Evolutionary conservation across 2,113 vertebrate genomes (phyloP), one percentile per base, ranked within the genome.

Genomic region (Sterrhoptilus dennistouni): DNA sequence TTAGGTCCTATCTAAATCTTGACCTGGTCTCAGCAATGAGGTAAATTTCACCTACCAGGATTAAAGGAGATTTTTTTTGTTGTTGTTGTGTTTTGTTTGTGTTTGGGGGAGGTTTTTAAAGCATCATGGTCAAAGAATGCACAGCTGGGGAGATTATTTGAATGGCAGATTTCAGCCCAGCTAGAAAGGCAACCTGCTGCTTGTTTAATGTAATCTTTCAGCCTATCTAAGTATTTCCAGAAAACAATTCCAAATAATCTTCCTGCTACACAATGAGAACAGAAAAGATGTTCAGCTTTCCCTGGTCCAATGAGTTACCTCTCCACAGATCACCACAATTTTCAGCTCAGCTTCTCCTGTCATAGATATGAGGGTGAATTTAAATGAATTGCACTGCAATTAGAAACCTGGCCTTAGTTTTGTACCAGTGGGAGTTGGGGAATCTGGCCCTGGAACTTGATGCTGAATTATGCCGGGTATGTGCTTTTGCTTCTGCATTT

Each of bases 111-210:
- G 47, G 25, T 49, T 76, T 94, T 93, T 68, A 57, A 94, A 75
- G 49, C 63, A 35, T 87, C 71, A 72, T 85, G 70, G 71, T 77
- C 36, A 92, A 93, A 90, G 95, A 95, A 94, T 93, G 85, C 83
- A 59, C 89, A 95, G 81, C 87, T 96, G 95, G 91, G 63, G 70
- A 87, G 91, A 96, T 95, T 45, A 84, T 83, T 89, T 95, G 64
- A 94, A 93, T 94, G 79, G 64, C 74, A 92, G 87, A 95, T 94
- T 96, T 95, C 77, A 95, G 54, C 28, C 36, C 47, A 56, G 40
- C 79, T 83, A 76, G 75, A 95, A 90, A 90, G 69, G 52, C 72
- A 70, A 77, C 84, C 60, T 87, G 80, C 90, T 91, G 79, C 36
- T 95, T 90, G 38, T 90, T 80, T 92, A 93, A 83, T 84, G 49